These are phyloP conservation scores for Patella ulyssiponensis DNA, from an alignment of 2,888 invertebrate genomes.

Conservation along the genomic window DNA sequence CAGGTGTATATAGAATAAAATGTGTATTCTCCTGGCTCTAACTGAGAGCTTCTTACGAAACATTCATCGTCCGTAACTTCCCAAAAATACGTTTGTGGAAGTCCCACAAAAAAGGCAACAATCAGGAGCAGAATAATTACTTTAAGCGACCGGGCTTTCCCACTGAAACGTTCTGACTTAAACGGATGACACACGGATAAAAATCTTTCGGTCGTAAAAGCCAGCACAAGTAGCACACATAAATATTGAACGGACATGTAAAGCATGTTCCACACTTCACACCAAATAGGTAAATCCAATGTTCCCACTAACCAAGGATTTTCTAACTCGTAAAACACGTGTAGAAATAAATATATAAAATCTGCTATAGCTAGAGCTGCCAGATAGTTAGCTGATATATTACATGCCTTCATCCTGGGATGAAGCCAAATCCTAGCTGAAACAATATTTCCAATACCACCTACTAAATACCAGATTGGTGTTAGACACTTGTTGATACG, in stretches of 20 bases:
- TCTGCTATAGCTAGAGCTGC: constrained; percentile 63
- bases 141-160: constrained; percentile 52
- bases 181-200: constrained; percentile 61
- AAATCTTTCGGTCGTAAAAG: constrained; percentile 65
- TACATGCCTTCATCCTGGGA: constrained; percentile 55
- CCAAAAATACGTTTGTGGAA: constrained; percentile 64
- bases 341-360: constrained; percentile 55
- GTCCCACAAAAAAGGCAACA: constrained; percentile 44
- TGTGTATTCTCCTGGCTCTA: constrained; percentile 31
- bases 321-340: constrained; percentile 61
- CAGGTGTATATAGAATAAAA: constrained; percentile 48
- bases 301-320: constrained; percentile 59
- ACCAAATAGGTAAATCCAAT: constrained; percentile 47
- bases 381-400: constrained; percentile 65
- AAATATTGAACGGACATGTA: constrained; percentile 62
- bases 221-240: constrained; percentile 63
- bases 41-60: constrained; percentile 28
- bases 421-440: constrained; percentile 62
- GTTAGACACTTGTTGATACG: constrained; percentile 60
- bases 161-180: constrained; percentile 57
- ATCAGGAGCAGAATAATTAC: constrained; percentile 51
- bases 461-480: constrained; percentile 62
- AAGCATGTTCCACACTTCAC: constrained; percentile 59
- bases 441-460: constrained; percentile 62
- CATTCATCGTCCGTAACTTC: constrained; percentile 41